A percentile compares a stretch with the other conserved stretches of the same genome.
phyloP scores from a whole-genome alignment of 1,140 invertebrate species.

The Drosophila hydei region DNA sequence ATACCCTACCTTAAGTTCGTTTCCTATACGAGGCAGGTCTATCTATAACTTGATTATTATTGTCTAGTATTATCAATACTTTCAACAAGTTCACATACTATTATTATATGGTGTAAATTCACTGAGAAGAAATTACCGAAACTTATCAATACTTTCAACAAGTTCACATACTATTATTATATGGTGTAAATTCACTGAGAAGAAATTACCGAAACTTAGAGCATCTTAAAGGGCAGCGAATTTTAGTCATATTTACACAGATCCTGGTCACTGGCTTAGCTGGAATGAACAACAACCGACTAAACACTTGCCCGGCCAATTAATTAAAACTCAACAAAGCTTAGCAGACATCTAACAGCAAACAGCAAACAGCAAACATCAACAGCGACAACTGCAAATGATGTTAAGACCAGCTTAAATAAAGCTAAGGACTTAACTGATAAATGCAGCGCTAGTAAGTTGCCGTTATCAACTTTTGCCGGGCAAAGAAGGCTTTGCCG shows the following conservation, averaged over 20 bases:
- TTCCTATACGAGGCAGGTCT: too few species aligned
- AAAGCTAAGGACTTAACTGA: conserved; percentile 43
- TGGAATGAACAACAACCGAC: conserved; percentile 39
- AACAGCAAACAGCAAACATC: conserved; percentile 15
- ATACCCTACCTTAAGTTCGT: not conserved
- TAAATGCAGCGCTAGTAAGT: conserved; percentile 23
- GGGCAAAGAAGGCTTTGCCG: conserved; percentile 24
- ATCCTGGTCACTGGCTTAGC: conserved; percentile 27
- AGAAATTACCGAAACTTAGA: not conserved
- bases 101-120: not conserved
- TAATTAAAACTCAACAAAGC: conserved; percentile 62
- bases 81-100: too few species aligned
- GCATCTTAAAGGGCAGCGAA: not conserved
- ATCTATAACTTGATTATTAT: too few species aligned
- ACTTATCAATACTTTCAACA: too few species aligned
- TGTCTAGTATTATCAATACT: not conserved
- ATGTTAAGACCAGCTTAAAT: conserved; percentile 22
- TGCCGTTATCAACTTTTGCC: not conserved
- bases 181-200: not conserved
- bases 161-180: too few species aligned
- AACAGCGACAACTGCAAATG: not conserved
- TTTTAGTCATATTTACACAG: not conserved
- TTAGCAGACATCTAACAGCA: conserved; percentile 6
- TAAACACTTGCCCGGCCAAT: conserved; percentile 60
- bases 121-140: not conserved